A percentile compares a stretch with the other conserved stretches of the same genome.
These are phyloP conservation scores for Cephalopterus ornatus DNA, from an alignment of 2,113 vertebrate species.

Conservation along the genomic window DNA sequence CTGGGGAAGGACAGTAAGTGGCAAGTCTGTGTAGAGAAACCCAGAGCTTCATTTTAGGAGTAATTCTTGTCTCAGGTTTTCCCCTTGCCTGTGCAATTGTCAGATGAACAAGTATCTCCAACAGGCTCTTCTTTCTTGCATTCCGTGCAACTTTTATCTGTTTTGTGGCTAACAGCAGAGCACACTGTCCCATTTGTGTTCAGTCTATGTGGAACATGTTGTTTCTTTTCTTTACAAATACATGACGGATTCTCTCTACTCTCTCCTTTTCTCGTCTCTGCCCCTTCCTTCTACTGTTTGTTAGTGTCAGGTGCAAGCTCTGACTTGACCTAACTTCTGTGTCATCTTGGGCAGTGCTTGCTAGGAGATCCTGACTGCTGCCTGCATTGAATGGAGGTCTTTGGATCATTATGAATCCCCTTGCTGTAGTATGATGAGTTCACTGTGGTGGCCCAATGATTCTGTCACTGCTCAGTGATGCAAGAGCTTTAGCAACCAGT, in stretches of 20 bases:
- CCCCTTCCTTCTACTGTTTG: neutral
- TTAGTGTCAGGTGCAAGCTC: neutral
- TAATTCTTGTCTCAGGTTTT: neutral
- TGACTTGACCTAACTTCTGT: neutral
- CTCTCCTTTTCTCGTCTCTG: neutral
- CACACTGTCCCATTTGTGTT: neutral
- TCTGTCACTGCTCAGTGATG: neutral
- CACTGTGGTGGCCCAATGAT: neutral
- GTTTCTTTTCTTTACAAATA: neutral
- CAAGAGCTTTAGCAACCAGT: neutral
- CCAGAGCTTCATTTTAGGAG: neutral
- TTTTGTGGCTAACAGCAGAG: neutral
- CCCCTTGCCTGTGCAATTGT: neutral
- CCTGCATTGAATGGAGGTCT: neutral
- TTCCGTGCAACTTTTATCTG: neutral
- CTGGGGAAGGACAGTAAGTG: neutral
- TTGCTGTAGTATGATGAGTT: neutral
- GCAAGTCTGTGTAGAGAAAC: neutral
- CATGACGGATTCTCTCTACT: neutral
- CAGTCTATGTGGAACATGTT: neutral
- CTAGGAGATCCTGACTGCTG: neutral
- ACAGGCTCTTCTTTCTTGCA: neutral
- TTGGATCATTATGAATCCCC: fast-evolving
- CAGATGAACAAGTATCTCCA: neutral
- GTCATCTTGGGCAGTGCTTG: neutral